Base-by-base conservation (phyloP, 2,113 vertebrate species). In the Mugil cephalus region DNA sequence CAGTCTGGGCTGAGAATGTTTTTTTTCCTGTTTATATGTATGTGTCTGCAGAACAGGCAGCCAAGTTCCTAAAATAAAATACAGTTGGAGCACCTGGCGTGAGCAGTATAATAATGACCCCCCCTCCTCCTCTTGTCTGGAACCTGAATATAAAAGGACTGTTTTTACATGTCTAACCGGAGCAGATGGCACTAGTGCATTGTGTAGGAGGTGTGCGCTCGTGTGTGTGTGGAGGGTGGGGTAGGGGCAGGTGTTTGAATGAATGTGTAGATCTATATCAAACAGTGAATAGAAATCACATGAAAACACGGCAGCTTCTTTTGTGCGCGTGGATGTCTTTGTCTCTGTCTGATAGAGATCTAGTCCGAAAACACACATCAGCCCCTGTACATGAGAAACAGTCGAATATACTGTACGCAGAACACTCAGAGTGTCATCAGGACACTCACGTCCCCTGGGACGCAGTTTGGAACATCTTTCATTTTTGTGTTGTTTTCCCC, bases 181-280 rank as follows among this genome's bases (percentile, higher is more conserved):
- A 86, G 83, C 90, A 89, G 86, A 87, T 89, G 88, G 87, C 52
- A 46, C 45, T 50, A n/a, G 60, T 82, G 77, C 66, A 64, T 78
- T 80, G 75, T 80, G 65, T 46, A 48, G 43, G 64, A 58, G 52
- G 58, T 74, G 66, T 66, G 45, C 74, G 59, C 54, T 40, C 65
- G 42, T 59, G 42, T 51, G 36, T 46, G 46, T 30, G n/a, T 58
- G 1, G 70, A 46, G 73, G 13, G 1, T 5, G 10, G 47, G 17
- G 52, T 46, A n/a, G 60, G 51, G 72, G 71, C 63, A 81, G 75
- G 85, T 85, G 86, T 85, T 82, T 58, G 50, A 76, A 52, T 82
- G 14, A 80, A 76, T 67, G 67, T 75, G 40, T 51, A 42, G 67
- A 85, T 79, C 18, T 53, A 54, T 51, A 72, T 77, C 51, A 65